phyloP scores from a whole-genome alignment of 2,888 invertebrate genomes.

The Idaea biselata region DNA sequence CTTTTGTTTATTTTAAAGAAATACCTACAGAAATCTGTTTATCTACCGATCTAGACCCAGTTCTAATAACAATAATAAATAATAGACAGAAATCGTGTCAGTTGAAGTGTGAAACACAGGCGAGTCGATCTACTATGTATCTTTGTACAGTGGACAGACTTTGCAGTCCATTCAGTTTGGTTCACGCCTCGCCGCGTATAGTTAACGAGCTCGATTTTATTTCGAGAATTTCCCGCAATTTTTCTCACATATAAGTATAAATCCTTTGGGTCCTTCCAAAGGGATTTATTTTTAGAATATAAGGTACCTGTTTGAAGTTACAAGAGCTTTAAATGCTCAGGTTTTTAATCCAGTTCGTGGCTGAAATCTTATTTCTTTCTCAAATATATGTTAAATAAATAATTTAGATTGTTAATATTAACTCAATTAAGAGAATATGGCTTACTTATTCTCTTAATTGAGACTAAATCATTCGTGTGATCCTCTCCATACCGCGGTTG shows the following conservation, averaged over 20 bases:
- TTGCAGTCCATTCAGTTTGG: slow-evolving; percentile 54
- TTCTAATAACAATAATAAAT: no score
- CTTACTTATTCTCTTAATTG: no score
- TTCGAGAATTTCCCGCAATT: slow-evolving; percentile 26
- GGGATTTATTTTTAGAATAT: slow-evolving; percentile 24
- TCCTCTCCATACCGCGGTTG: no score
- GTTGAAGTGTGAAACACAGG: no score
- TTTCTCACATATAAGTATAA: slow-evolving; percentile 13
- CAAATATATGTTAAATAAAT: background rate
- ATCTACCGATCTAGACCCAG: no score
- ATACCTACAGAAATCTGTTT: no score
- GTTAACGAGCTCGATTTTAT: slow-evolving; percentile 68
- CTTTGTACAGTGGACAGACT: slow-evolving; percentile 6
- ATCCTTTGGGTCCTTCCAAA: slow-evolving; percentile 7
- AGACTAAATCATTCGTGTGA: no score
- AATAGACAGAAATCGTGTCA: no score
- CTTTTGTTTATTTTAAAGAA: no score
- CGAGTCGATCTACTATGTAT: no score
- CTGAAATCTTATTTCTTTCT: slow-evolving; percentile 2
- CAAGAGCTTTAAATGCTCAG: background rate
- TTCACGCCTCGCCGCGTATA: slow-evolving; percentile 56
- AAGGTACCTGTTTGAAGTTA: slow-evolving; percentile 9
- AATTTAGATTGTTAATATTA: no score
- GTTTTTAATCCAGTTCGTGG: background rate
- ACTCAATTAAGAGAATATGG: no score